phyloP scores from a whole-genome alignment of 2,113 vertebrate genomes.

The Glareola pratincola region DNA sequence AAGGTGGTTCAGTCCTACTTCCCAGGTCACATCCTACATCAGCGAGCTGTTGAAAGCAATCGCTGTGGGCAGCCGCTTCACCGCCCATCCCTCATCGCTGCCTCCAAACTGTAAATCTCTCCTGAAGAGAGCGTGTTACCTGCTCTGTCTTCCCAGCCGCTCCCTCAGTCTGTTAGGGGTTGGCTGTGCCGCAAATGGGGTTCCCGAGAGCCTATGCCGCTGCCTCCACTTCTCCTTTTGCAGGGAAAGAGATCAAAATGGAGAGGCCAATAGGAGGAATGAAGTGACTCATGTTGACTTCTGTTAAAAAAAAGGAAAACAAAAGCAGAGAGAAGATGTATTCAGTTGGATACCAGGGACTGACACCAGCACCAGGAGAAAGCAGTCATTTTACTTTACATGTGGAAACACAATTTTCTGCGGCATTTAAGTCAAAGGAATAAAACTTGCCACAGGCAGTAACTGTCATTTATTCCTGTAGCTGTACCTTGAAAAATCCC shows the following conservation, averaged over 20 bases:
- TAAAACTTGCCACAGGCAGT: neutral
- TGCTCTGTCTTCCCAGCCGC: neutral
- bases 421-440: neutral
- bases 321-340: neutral
- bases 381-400: neutral
- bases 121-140: neutral
- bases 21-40: constrained; percentile 17
- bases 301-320: neutral
- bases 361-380: neutral
- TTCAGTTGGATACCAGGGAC: neutral
- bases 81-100: neutral
- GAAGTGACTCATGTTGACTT: neutral
- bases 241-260: neutral
- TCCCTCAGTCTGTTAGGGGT: neutral
- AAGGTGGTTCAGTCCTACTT: constrained; percentile 31
- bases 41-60: neutral
- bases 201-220: neutral
- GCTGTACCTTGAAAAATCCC: neutral
- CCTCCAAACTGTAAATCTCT: neutral
- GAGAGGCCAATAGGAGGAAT: neutral
- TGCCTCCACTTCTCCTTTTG: neutral
- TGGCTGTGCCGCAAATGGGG: neutral
- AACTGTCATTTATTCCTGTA: neutral
- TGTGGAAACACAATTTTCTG: neutral
- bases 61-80: neutral